A percentile compares a stretch with the other conserved stretches of the same genome.
phyloP scores from a whole-genome alignment of 2,113 vertebrate genomes.

The Oreamnos americanus region DNA sequence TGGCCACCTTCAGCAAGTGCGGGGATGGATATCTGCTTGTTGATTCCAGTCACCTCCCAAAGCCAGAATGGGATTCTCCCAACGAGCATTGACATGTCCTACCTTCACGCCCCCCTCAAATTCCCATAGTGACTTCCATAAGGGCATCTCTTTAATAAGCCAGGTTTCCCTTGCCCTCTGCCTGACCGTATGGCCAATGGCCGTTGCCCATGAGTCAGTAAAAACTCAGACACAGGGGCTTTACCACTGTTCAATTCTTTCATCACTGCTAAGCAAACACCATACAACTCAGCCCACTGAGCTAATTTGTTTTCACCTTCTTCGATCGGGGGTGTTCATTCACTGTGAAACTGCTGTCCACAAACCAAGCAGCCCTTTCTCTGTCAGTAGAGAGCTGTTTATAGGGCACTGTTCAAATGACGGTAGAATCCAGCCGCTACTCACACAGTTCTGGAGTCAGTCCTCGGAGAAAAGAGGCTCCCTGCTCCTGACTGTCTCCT shows the following conservation, averaged over 20 bases:
- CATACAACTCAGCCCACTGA: background rate
- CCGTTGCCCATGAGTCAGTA: background rate
- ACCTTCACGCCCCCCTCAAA: background rate
- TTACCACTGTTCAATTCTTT: background rate
- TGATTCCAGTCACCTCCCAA: background rate
- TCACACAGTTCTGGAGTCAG: background rate
- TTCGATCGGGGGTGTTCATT: background rate
- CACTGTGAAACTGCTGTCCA: background rate
- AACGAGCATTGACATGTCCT: background rate
- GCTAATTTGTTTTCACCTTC: background rate
- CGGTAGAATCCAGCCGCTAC: background rate
- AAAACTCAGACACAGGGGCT: background rate
- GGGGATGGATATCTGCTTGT: background rate
- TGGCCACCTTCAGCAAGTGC: background rate
- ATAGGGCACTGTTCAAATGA: background rate
- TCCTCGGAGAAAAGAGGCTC: background rate
- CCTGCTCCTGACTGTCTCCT: background rate
- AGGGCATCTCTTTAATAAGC: background rate
- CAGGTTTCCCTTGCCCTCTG: background rate
- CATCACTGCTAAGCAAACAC: background rate
- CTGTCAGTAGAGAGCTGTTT: background rate
- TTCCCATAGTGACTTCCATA: background rate
- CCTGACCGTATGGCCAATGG: background rate
- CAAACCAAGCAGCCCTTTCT: background rate
- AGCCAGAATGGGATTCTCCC: background rate